Conservation (phyloP, 2,888 invertebrate species). For the Lithophane socia region DNA sequence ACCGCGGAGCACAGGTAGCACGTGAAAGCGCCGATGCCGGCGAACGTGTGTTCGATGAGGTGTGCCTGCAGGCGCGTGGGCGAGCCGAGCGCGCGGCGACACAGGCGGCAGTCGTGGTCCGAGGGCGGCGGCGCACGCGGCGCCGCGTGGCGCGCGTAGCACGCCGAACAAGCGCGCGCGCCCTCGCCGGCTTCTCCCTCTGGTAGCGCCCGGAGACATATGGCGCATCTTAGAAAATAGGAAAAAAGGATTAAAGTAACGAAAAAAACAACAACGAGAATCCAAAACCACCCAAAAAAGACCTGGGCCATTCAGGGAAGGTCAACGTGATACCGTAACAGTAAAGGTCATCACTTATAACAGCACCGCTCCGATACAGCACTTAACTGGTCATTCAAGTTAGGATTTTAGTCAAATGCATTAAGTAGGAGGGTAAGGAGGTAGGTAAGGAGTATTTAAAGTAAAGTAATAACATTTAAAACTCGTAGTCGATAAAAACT, state of each 20-base stretch:
- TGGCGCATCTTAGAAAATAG: conserved; percentile 83
- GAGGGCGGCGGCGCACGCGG: conserved; percentile 80
- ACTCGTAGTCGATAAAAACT: too few species aligned
- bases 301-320: not conserved
- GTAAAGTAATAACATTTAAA: too few species aligned
- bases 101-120: conserved; percentile 94
- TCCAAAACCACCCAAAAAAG: too few species aligned
- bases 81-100: conserved; percentile 94
- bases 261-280: not conserved
- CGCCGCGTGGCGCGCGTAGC: conserved; percentile 91
- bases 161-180: conserved; percentile 93
- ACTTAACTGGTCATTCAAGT: too few species aligned
- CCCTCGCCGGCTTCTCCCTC: conserved; percentile 85
- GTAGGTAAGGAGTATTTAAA: too few species aligned
- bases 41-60: conserved; percentile 97
- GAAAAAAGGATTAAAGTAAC: not conserved
- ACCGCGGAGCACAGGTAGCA: conserved; percentile 97
- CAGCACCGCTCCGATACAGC: too few species aligned
- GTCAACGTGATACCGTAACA: too few species aligned
- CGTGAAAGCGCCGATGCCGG: conserved; percentile 95
- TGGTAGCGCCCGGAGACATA: conserved; percentile 90
- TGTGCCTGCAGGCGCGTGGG: conserved; percentile 95
- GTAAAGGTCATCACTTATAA: not conserved
- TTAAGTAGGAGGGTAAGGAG: too few species aligned
- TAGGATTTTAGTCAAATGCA: too few species aligned